Evolutionary conservation across 2,888 invertebrate genomes (phyloP).

Genomic region (Xylota segnis): DNA sequence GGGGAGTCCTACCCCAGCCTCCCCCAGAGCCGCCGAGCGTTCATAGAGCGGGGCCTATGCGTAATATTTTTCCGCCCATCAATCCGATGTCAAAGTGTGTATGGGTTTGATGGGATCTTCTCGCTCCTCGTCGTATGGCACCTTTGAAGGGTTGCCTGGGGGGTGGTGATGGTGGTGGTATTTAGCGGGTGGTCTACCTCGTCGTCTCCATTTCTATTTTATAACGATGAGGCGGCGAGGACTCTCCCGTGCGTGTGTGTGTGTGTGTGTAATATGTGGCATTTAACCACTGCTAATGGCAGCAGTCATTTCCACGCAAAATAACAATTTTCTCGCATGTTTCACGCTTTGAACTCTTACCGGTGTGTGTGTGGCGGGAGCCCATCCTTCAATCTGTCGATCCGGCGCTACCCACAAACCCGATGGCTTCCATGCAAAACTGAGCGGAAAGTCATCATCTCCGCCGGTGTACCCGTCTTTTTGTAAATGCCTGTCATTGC

Average conservation of each 20-base stretch:
- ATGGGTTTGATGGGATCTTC: constrained; percentile 43
- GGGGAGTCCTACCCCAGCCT: too few relatives aligned
- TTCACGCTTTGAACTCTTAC: constrained; percentile 53
- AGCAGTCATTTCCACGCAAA: constrained; percentile 71
- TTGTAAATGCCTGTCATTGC: constrained; percentile 63
- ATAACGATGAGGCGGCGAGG: neutral
- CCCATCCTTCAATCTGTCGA: constrained; percentile 31
- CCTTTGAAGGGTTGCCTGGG: constrained; percentile 23
- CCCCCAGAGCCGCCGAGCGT: neutral
- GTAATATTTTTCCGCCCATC: constrained; percentile 47
- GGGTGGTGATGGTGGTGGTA: too few relatives aligned
- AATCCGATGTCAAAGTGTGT: constrained; percentile 58
- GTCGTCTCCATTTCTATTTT: constrained; percentile 8
- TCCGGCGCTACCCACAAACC: neutral
- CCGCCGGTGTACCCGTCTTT: constrained; percentile 34
- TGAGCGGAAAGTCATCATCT: constrained; percentile 51
- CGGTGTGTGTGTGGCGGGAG: neutral
- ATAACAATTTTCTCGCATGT: constrained; percentile 71
- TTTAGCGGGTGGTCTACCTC: constrained; percentile 35
- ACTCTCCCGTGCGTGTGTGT: constrained; percentile 49
- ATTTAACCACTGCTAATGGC: constrained; percentile 70
- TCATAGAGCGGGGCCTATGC: neutral
- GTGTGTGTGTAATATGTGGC: constrained; percentile 62
- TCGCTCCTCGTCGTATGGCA: constrained; percentile 4
- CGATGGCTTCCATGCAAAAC: constrained; percentile 10